Base-by-base conservation (phyloP, 2,888 invertebrate genomes). In the Amiota communis region DNA sequence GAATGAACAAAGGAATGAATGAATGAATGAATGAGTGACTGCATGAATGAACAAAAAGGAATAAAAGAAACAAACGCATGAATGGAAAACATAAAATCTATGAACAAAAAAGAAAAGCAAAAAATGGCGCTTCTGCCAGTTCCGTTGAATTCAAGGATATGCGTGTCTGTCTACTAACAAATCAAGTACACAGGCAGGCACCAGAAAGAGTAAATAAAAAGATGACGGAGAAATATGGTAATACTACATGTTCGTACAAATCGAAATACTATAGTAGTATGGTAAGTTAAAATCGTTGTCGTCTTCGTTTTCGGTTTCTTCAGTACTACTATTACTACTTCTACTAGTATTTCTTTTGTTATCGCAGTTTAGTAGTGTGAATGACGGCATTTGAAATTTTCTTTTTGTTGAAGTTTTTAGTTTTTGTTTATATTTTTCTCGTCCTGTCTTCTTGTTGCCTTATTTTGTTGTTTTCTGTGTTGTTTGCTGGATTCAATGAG, bases 391-490 rank as follows among this genome's bases (percentile, higher is more conserved):
- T 36, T 36, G 36, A 36, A 6, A 36, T 36, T 36, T 36, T 36
- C 36, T 36, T 36, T 36, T 36, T 36, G 36, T 36, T 36, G 9
- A n/a, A 15, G 63, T 23, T 63, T 63, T 68, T 53, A 53, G 67
- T 68, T 53, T 68, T 68, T 23, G 49, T 68, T 68, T 68, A 46
- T 56, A n/a, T 53, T n/a, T 53, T 8, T 53, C 12, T 53, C n/a
- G 23, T 63, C 36, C n/a, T 13, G 56, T 56, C 46, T 63, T 63
- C 63, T 63, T 63, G 46, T 63, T 51, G 10, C 36, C 20, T 51
- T 0, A 6, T 17, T 36, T 23, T 46, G 4, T 63, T 63, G 46
- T 46, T 63, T 23, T 46, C 2, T 13, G 23, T 13, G 11, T 36
- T 17, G 11, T 23, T 36, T 36, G 36, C 36, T 63, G 23, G n/a